These are phyloP conservation scores for Tupiocoris notatus DNA, from an alignment of 2,888 invertebrate species.

Conservation along the genomic window DNA sequence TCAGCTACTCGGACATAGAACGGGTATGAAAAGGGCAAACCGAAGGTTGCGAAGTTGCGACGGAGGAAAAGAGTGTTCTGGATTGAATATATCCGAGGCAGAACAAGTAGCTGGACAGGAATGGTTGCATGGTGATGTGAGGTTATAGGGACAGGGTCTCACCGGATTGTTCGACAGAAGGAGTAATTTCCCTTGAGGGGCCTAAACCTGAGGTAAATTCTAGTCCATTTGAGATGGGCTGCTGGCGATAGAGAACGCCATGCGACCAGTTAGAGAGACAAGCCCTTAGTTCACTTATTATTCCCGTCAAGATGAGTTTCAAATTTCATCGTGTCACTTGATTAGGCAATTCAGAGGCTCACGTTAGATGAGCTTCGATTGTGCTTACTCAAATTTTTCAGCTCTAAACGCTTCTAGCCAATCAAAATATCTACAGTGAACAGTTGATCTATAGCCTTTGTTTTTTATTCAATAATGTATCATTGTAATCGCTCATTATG, in stretches of 20 bases:
- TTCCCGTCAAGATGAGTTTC: neutral
- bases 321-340: neutral
- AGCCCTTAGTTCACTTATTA: neutral
- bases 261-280: neutral
- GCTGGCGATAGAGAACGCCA: neutral
- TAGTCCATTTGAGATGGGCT: constrained; percentile 15
- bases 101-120: neutral
- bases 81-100: neutral
- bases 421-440: too few relatives aligned
- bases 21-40: neutral
- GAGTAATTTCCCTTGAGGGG: constrained; percentile 26
- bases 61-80: neutral
- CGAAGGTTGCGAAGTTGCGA: neutral
- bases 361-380: too few relatives aligned
- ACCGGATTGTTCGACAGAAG: constrained; percentile 3
- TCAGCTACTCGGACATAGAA: too few relatives aligned
- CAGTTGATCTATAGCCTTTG: too few relatives aligned
- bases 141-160: neutral
- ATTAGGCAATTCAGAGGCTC: too few relatives aligned
- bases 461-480: too few relatives aligned
- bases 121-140: neutral
- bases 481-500: too few relatives aligned
- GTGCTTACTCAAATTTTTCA: too few relatives aligned
- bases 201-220: constrained; percentile 19
- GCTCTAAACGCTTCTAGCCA: too few relatives aligned